Evolutionary conservation across 2,888 invertebrate genomes (phyloP), one percentile per base, ranked within the genome.

Genomic region (Dasypogon diadema): DNA sequence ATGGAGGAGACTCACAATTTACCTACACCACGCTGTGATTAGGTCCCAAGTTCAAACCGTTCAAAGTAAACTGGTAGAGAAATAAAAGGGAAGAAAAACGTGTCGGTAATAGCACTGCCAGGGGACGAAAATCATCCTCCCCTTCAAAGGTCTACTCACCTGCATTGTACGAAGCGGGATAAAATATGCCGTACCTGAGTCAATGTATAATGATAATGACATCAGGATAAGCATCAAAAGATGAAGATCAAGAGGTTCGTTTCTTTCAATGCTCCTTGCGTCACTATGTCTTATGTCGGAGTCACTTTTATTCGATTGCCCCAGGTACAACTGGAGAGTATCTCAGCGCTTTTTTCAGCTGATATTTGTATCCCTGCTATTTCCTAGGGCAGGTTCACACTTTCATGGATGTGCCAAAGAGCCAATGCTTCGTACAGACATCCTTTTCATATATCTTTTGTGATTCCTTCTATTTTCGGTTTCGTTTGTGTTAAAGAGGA

Each of bases 401-500:
- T 5, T 30, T 5, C 8, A 30, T 5, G 30, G 48, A 48, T 14
- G 12, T 48, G 30, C 16, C 51, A 51, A n/a, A n/a, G n/a, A n/a
- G n/a, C n/a, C n/a, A n/a, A n/a, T n/a, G n/a, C n/a, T n/a, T n/a
- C n/a, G 16, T 51, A 2, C 51, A 51, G 51, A 21, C 51, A 51
- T 51, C 51, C 51, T 3, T 21, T 51, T 2, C 14, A n/a, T n/a
- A 12, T 18, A 16, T 21, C 51, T 51, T 51, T 51, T 51, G 51
- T 16, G 51, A 51, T 51, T 51, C 3, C 51, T 51, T 12, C 51
- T 51, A 51, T 21, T 51, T 51, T 21, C 51, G 42, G 51, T 12
- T 18, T 51, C 51, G 18, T 51, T 51, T 12, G 16, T 51, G 51
- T n/a, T 51, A 51, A 51, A 51, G 18, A 51, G 51, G 51, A 51